Evolutionary conservation across 2,113 vertebrate species (phyloP).

Genomic region (Corythornis madagascariensis): DNA sequence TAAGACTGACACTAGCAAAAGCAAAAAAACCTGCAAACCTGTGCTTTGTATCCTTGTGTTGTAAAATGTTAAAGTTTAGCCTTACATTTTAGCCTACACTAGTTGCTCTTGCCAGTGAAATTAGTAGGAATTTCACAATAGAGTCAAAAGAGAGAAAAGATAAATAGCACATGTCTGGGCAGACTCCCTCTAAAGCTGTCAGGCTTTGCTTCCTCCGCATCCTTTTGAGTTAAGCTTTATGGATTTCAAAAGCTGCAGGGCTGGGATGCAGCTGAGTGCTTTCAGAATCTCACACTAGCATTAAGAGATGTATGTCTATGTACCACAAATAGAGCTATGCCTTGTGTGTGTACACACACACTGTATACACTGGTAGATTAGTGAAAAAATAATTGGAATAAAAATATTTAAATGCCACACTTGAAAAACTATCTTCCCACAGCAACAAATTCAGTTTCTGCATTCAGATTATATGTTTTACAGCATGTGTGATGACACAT

Average conservation of each 20-base stretch:
- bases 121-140: neutral
- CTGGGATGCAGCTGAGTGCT: rapidly evolving
- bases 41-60: rapidly evolving
- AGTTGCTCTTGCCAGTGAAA: neutral
- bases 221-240: neutral
- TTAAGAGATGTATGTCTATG: rapidly evolving
- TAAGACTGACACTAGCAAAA: neutral
- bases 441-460: neutral
- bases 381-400: neutral
- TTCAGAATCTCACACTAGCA: neutral
- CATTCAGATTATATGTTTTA: neutral
- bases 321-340: neutral
- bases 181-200: neutral
- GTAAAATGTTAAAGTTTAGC: neutral
- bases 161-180: neutral
- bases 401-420: neutral
- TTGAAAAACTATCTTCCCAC: neutral
- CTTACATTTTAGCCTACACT: neutral
- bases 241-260: neutral
- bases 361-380: neutral
- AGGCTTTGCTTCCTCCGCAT: neutral
- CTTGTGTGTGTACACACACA: neutral
- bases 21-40: neutral
- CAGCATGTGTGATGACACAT: neutral
- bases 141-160: neutral